Percentiles rank a stretch among this genome's conserved stretches.
phyloP scores from a whole-genome alignment of 2,888 invertebrate species.

The Orchesellides sinensis region DNA sequence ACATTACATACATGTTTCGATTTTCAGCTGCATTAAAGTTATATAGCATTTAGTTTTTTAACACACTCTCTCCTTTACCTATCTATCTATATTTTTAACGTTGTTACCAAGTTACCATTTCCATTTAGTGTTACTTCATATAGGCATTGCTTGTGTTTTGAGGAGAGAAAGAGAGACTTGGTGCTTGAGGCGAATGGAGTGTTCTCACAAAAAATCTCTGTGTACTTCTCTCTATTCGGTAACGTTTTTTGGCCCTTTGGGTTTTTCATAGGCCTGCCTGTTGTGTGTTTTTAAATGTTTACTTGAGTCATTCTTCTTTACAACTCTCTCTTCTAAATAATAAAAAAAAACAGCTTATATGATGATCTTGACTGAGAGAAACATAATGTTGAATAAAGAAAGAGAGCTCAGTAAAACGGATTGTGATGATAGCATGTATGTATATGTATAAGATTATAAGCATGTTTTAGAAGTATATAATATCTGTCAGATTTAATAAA shows the following conservation, averaged over 20 bases:
- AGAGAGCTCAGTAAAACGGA: neutral
- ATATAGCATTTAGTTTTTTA: too few relatives aligned
- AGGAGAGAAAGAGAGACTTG: neutral
- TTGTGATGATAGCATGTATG: neutral
- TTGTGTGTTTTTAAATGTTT: neutral
- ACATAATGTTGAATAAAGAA: neutral
- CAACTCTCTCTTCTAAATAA: constrained; percentile 7
- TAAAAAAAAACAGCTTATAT: too few relatives aligned
- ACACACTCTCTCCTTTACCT: too few relatives aligned
- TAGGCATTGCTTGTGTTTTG: too few relatives aligned
- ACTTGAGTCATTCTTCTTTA: neutral
- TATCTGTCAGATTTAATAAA: neutral
- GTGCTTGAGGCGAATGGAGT: constrained; percentile 22
- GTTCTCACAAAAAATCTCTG: constrained; percentile 22
- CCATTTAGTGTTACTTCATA: too few relatives aligned
- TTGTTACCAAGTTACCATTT: too few relatives aligned
- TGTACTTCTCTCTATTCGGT: constrained; percentile 8
- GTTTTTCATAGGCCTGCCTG: neutral
- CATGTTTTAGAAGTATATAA: too few relatives aligned
- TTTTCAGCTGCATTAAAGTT: too few relatives aligned
- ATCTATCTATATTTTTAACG: too few relatives aligned
- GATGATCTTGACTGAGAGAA: constrained; percentile 2
- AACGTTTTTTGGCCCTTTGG: constrained; percentile 33
- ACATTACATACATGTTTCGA: too few relatives aligned
- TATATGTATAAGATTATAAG: too few relatives aligned